Conservation (phyloP, 1,140 invertebrate species). For the Ephestia elutella region DNA sequence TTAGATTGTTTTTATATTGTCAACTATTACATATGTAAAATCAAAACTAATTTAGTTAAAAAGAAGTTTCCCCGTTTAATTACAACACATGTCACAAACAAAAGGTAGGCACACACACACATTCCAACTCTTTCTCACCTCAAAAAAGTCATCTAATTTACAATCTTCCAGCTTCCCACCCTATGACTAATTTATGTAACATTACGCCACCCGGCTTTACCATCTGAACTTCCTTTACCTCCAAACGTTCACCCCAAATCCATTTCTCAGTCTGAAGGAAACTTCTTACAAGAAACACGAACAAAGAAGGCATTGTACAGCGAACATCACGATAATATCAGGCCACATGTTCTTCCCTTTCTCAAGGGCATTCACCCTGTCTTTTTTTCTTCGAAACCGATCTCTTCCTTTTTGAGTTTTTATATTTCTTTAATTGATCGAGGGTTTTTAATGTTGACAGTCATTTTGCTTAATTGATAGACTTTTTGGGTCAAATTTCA, state of each 20-base stretch:
- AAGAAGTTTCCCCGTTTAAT: too few species aligned
- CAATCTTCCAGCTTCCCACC: conserved; percentile 4
- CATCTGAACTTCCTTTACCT: conserved; percentile 17
- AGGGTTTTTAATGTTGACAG: conserved; percentile 45
- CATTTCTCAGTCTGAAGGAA: conserved; percentile 12
- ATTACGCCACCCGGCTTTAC: conserved; percentile 17
- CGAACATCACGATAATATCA: conserved; percentile 18
- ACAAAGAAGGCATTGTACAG: conserved; percentile 34
- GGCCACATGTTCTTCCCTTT: conserved; percentile 31
- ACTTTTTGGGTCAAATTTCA: not conserved
- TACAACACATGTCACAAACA: not conserved
- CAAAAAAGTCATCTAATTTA: not conserved
- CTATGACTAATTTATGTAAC: conserved; percentile 17
- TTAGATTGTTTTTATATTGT: too few species aligned
- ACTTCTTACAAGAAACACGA: not conserved
- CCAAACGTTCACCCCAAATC: not conserved
- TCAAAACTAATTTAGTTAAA: too few species aligned
- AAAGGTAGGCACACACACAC: not conserved
- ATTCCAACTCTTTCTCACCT: not conserved
- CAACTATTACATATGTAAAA: too few species aligned
- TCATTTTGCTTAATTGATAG: conserved; percentile 50
- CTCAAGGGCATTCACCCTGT: conserved; percentile 56
- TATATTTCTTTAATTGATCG: conserved; percentile 33
- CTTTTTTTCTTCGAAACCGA: conserved; percentile 48
- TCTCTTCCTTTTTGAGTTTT: conserved; percentile 51